phyloP scores from a whole-genome alignment of 2,797 vertebrate genomes.

The Tokudaia muenninki region DNA sequence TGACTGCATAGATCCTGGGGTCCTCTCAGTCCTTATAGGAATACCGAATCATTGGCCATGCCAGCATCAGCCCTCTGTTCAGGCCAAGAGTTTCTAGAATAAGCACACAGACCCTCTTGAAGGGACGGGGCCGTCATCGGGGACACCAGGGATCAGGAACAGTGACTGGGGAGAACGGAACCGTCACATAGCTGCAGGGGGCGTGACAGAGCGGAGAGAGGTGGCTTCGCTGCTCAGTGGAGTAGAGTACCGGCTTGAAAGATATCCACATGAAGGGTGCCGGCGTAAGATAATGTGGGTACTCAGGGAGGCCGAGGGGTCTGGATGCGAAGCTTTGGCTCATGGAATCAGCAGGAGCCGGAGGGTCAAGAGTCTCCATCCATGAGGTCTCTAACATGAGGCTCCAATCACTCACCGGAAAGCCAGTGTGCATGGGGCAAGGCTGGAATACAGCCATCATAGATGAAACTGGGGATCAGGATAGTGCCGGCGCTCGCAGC shows the following conservation, averaged over 20 bases:
- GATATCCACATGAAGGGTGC: background rate
- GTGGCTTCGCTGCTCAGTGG: too few relatives aligned
- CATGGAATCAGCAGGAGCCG: background rate
- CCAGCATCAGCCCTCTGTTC: background rate
- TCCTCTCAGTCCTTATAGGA: background rate
- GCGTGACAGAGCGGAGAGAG: too few relatives aligned
- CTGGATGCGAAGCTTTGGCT: background rate
- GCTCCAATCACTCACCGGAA: background rate
- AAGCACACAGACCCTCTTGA: background rate
- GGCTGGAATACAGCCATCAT: background rate
- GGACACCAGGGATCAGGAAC: background rate
- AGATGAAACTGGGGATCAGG: background rate
- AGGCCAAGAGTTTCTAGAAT: background rate
- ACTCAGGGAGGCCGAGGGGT: background rate
- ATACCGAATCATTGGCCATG: too few relatives aligned
- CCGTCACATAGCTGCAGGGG: background rate
- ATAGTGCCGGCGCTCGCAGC: accelerated
- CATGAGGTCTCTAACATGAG: background rate
- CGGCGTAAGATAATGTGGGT: too few relatives aligned
- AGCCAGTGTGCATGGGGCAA: background rate
- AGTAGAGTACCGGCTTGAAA: background rate
- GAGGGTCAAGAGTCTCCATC: background rate
- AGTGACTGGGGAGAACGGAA: background rate
- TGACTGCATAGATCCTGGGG: background rate
- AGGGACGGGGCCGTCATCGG: background rate